Percentiles rank a stretch among this genome's conserved stretches.
Conservation (phyloP, 2,888 invertebrate genomes). For the Globia sparganii region DNA sequence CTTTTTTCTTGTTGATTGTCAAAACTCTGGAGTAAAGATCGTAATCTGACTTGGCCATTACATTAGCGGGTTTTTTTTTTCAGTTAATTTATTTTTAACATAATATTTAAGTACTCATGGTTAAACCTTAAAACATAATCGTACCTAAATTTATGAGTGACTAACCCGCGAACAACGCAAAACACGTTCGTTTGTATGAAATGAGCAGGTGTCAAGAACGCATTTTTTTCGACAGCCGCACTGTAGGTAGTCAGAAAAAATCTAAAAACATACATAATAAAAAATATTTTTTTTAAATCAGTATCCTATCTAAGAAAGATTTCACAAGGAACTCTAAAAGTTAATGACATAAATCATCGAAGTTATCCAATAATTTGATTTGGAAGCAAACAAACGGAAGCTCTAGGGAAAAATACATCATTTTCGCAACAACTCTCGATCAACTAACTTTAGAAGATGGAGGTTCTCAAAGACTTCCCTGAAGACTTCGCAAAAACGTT, state of each 20-base stretch:
- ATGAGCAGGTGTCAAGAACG: too few relatives aligned
- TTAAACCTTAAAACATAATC: neutral
- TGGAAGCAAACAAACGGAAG: slow-evolving; percentile 25
- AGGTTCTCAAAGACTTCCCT: slow-evolving; percentile 64
- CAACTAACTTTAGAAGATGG: slow-evolving; percentile 49
- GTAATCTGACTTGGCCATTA: neutral
- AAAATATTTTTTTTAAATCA: neutral
- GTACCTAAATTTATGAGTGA: neutral
- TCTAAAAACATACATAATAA: too few relatives aligned
- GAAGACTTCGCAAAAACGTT: slow-evolving; percentile 67
- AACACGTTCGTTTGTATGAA: too few relatives aligned
- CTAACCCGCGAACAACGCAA: too few relatives aligned
- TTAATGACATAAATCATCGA: slow-evolving; percentile 38
- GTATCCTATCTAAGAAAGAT: neutral
- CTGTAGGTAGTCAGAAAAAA: neutral
- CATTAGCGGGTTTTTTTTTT: neutral
- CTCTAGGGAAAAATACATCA: slow-evolving; percentile 49
- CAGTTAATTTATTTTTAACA: neutral
- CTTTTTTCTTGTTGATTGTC: neutral
- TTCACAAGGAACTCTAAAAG: slow-evolving; percentile 36
- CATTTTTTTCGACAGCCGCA: too few relatives aligned
- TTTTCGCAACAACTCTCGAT: slow-evolving; percentile 44
- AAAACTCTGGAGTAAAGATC: neutral
- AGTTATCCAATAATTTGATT: slow-evolving; percentile 30
- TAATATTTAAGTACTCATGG: too few relatives aligned